Evolutionary conservation across 2,888 invertebrate genomes (phyloP).

Genomic region (Acleris holmiana): DNA sequence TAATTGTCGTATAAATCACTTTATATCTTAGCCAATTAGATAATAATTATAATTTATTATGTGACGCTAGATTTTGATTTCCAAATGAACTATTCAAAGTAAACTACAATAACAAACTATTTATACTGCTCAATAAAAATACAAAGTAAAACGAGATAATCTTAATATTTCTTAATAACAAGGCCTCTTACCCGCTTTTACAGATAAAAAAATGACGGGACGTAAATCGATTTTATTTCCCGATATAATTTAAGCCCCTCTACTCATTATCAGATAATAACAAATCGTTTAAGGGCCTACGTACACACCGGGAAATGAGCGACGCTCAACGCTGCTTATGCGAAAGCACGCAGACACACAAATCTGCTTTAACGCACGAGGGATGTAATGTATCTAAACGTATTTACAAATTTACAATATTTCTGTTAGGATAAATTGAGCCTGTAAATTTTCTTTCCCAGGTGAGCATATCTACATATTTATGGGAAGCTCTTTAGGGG

Average conservation of each 20-base stretch:
- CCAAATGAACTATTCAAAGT: not conserved
- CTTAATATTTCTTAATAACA: not conserved
- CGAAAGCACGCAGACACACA: conserved; percentile 73
- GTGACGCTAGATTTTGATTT: not conserved
- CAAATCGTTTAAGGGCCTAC: conserved; percentile 67
- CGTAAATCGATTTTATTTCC: conserved; percentile 28
- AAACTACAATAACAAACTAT: not conserved
- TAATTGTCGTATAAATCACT: conserved; percentile 28
- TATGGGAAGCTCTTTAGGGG: conserved; percentile 77
- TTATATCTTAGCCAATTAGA: conserved; percentile 29
- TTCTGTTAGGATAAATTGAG: conserved; percentile 81
- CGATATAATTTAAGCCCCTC: conserved; percentile 42
- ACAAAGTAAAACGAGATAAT: not conserved
- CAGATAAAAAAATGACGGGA: not conserved
- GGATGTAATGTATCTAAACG: conserved; percentile 57
- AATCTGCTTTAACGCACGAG: conserved; percentile 72
- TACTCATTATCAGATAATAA: conserved; percentile 64
- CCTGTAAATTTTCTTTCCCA: conserved; percentile 79
- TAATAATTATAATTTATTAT: conserved; percentile 8
- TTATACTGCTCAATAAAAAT: not conserved
- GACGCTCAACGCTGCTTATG: conserved; percentile 68
- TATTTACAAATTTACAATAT: conserved; percentile 83
- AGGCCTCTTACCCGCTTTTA: not conserved
- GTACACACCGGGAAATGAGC: conserved; percentile 65
- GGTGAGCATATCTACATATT: conserved; percentile 84